Evolutionary conservation across 92 coral and sea anemone genomes (phyloP).

Genomic region (Montipora capitata): DNA sequence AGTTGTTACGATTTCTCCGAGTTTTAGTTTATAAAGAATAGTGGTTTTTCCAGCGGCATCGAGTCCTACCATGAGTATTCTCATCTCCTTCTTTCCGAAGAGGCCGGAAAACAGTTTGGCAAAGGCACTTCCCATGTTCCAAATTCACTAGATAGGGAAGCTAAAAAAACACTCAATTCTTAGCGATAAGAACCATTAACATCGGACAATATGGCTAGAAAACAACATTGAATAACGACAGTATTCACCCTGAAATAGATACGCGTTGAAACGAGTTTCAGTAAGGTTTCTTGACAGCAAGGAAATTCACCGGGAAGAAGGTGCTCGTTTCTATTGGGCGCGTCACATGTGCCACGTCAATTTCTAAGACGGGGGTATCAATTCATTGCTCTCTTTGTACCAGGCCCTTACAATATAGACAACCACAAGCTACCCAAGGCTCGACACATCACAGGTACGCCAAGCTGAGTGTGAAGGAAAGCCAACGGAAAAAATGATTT

Average conservation of each 20-base stretch:
- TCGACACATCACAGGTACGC: no score
- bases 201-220: neutral
- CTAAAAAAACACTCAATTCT: conserved; percentile 11
- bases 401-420: no score
- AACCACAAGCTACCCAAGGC: no score
- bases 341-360: conserved; percentile 99
- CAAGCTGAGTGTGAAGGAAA: no score
- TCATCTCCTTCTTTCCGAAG: conserved; percentile 98
- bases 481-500: no score
- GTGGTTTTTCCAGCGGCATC: conserved; percentile 99
- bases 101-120: conserved; percentile 80
- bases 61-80: conserved; percentile 98
- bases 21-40: conserved; percentile 94
- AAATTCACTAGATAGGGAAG: conserved; percentile 20
- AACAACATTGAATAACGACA: neutral
- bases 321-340: conserved; percentile 48
- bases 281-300: neutral
- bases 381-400: conserved; percentile 31
- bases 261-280: neutral
- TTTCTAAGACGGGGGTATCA: conserved; percentile 80
- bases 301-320: no score
- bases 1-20: conserved; percentile 99
- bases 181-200: neutral
- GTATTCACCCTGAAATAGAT: neutral
- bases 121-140: conserved; percentile 82